Evolutionary conservation across 2,888 invertebrate genomes (phyloP).

Genomic region (Andrena bucephala): DNA sequence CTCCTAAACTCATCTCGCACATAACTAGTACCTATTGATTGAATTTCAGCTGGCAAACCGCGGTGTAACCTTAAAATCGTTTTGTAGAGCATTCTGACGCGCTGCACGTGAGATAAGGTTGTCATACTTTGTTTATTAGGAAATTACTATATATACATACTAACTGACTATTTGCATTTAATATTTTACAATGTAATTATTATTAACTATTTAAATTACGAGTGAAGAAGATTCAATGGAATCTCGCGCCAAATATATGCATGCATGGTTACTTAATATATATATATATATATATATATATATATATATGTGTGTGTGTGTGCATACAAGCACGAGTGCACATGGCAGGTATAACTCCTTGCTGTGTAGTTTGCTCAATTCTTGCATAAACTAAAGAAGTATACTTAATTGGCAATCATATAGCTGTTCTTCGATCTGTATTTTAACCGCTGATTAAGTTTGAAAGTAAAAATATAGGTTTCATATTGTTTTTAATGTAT

Average conservation of each 20-base stretch:
- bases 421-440: neutral
- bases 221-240: neutral
- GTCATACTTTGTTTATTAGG: conserved; percentile 67
- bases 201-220: neutral
- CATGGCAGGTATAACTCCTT: neutral
- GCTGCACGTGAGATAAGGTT: conserved; percentile 86
- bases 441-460: no score
- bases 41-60: conserved; percentile 90
- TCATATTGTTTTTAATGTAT: no score
- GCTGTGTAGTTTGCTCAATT: neutral
- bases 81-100: conserved; percentile 91
- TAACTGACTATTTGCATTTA: neutral
- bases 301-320: no score
- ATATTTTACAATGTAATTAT: conserved; percentile 13
- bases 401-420: neutral
- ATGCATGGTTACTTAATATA: neutral
- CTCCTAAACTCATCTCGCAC: conserved; percentile 94
- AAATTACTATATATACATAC: neutral
- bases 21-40: conserved; percentile 91
- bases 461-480: no score
- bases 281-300: no score
- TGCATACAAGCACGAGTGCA: no score
- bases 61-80: conserved; percentile 92
- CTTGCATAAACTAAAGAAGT: neutral
- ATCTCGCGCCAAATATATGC: conserved; percentile 16